Percentiles rank a stretch among this genome's conserved stretches.
phyloP scores from a whole-genome alignment of 2,888 invertebrate genomes.

The Eupithecia insigniata region DNA sequence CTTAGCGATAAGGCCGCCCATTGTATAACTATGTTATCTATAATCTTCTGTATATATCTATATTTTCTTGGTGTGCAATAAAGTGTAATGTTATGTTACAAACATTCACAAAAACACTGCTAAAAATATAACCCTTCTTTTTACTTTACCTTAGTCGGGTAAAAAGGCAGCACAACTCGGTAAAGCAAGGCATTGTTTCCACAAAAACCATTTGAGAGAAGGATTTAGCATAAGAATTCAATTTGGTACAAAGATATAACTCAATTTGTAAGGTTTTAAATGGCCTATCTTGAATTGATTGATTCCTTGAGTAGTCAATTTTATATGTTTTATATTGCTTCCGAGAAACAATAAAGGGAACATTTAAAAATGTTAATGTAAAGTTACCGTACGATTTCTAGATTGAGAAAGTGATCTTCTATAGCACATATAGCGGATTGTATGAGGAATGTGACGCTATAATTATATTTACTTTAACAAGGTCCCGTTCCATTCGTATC shows the following conservation, averaged over 20 bases:
- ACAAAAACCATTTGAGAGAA: neutral
- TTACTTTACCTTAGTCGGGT: neutral
- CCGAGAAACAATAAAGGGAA: neutral
- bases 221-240: slow-evolving; percentile 14
- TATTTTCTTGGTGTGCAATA: too few species aligned
- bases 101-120: neutral
- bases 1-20: too few species aligned
- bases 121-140: neutral
- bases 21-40: too few species aligned
- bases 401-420: neutral
- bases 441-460: neutral
- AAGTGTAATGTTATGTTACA: too few species aligned
- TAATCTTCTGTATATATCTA: too few species aligned
- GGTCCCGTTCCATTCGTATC: too few species aligned
- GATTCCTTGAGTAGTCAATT: neutral
- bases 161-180: neutral
- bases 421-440: too few species aligned
- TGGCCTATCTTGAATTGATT: neutral
- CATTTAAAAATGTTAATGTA: neutral
- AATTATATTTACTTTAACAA: neutral
- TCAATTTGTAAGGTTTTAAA: slow-evolving; percentile 17
- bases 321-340: neutral
- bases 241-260: slow-evolving; percentile 18
- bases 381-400: neutral
- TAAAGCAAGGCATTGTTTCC: neutral